A percentile compares a stretch with the other conserved stretches of the same genome.
Conservation (phyloP, 2,888 invertebrate species). For the Drosophila neonasuta region DNA sequence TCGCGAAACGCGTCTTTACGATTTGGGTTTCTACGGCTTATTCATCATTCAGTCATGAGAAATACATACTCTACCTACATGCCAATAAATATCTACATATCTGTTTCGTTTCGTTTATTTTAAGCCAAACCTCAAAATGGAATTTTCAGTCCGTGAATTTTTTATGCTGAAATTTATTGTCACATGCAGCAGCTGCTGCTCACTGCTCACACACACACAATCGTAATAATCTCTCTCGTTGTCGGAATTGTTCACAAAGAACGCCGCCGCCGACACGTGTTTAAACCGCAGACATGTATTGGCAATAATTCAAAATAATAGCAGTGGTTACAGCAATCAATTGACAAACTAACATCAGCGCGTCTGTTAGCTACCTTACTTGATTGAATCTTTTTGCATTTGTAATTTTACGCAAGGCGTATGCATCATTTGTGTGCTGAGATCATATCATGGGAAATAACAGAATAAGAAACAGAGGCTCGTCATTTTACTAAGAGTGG, state of each 20-base stretch:
- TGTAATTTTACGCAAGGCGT: not conserved
- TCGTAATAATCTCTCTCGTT: not conserved
- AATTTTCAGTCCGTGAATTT: slow-evolving; percentile 8
- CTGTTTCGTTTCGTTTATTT: not conserved
- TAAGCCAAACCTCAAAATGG: slow-evolving; percentile 15
- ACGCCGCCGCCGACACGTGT: slow-evolving; percentile 34
- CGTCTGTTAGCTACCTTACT: not conserved
- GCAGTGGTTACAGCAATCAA: slow-evolving; percentile 7
- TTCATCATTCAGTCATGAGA: slow-evolving; percentile 31
- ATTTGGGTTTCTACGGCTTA: slow-evolving; percentile 39
- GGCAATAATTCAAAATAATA: slow-evolving; percentile 16
- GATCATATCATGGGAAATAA: slow-evolving; percentile 19
- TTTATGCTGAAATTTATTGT: slow-evolving; percentile 19
- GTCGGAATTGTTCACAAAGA: not conserved
- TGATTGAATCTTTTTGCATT: slow-evolving; percentile 4
- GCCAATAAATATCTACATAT: not conserved
- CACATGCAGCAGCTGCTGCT: slow-evolving; percentile 13
- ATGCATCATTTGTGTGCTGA: not conserved
- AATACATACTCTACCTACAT: slow-evolving; percentile 13
- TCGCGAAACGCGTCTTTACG: slow-evolving; percentile 6
- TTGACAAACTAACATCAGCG: not conserved
- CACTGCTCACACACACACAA: not conserved
- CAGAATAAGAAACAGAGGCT: not conserved
- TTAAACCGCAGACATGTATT: slow-evolving; percentile 8
- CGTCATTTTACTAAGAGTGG: not conserved